Percentiles rank a stretch among this genome's conserved stretches.
Conservation (phyloP, 2,888 invertebrate genomes). For the Netelia virgata region DNA sequence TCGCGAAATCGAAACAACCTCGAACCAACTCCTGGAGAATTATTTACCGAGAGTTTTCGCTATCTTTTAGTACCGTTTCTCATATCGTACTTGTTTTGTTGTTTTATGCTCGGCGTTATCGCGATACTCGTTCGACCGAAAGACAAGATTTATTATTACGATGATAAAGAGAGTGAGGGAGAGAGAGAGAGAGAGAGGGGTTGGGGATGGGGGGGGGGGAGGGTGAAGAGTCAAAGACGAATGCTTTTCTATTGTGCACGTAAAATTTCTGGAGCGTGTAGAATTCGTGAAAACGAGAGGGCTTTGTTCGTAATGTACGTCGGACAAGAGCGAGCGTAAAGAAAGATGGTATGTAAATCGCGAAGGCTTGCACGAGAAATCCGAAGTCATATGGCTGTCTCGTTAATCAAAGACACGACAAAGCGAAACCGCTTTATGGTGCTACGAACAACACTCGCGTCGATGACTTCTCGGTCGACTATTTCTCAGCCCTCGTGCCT, state of each 20-base stretch:
- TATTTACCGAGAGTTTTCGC: not conserved
- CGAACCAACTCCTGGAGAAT: not conserved
- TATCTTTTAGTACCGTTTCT: conserved; percentile 21
- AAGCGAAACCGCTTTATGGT: not conserved
- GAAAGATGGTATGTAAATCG: not conserved
- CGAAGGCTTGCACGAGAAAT: not conserved
- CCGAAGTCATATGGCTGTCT: not conserved
- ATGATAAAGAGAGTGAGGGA: not conserved
- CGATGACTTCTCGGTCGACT: not conserved
- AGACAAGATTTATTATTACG: conserved; percentile 33
- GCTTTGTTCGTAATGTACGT: not conserved
- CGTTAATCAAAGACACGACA: not conserved
- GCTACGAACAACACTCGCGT: conserved; percentile 38
- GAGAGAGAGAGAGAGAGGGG: not conserved
- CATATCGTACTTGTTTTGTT: conserved; percentile 28
- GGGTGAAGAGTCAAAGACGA: not conserved
- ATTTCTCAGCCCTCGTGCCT: too few relatives aligned
- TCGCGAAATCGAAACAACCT: not conserved
- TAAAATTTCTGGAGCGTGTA: not conserved
- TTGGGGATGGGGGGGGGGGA: not conserved
- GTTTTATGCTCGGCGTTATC: conserved; percentile 40
- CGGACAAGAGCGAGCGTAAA: not conserved
- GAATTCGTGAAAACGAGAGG: not conserved
- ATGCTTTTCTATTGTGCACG: not conserved
- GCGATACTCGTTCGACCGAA: not conserved